A percentile compares a stretch with the other conserved stretches of the same genome.
These are phyloP conservation scores for Marmota monax DNA, from an alignment of 2,113 vertebrate genomes.

Conservation along the genomic window DNA sequence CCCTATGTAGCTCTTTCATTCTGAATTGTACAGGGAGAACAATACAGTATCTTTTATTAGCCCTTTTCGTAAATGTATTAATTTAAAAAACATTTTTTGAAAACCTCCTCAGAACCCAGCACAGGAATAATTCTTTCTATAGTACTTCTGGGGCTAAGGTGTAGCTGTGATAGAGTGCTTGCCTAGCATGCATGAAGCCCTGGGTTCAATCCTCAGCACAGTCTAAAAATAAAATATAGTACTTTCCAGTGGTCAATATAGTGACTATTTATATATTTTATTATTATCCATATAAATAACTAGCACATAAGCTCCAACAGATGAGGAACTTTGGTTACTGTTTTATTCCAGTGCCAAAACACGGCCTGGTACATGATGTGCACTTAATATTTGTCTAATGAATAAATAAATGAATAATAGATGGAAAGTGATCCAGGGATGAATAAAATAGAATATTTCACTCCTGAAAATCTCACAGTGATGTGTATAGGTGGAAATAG, in stretches of 20 bases:
- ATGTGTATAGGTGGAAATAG: neutral
- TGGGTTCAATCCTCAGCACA: too few relatives aligned
- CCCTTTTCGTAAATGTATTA: neutral
- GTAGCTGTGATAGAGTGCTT: neutral
- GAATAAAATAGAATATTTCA: neutral
- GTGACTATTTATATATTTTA: slow-evolving; percentile 35
- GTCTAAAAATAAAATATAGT: neutral
- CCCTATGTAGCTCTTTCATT: neutral
- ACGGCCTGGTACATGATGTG: neutral
- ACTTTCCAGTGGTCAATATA: neutral
- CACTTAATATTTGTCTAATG: slow-evolving; percentile 5
- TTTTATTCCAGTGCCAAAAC: neutral
- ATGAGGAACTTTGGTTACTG: neutral
- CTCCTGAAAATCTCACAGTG: neutral
- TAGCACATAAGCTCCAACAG: neutral
- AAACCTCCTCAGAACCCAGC: neutral
- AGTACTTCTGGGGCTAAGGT: neutral
- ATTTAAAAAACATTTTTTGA: neutral
- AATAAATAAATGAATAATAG: neutral
- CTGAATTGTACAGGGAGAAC: neutral
- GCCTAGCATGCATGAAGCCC: too few relatives aligned
- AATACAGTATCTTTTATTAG: neutral
- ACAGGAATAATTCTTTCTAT: neutral
- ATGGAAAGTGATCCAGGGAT: neutral
- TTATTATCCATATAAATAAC: neutral